Evolutionary conservation across 2,113 vertebrate genomes (phyloP).

Genomic region (Pomatostomus ruficeps): DNA sequence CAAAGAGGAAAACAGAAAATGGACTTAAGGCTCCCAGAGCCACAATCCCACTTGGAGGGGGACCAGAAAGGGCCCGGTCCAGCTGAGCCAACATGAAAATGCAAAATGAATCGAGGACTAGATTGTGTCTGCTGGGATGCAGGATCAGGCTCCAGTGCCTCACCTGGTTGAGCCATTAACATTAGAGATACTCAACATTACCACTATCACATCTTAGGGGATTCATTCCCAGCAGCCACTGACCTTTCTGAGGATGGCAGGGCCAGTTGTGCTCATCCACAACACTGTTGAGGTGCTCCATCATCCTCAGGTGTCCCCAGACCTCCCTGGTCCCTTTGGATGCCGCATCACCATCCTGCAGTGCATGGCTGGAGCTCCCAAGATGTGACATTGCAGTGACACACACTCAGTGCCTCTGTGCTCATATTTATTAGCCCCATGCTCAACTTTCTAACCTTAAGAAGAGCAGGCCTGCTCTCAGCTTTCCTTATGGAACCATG

Average conservation of each 20-base stretch:
- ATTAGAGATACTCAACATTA: neutral
- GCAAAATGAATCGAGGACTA: neutral
- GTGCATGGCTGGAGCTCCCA: fast-evolving
- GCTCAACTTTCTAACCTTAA: neutral
- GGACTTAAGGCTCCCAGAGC: neutral
- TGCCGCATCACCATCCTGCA: neutral
- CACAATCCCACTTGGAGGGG: neutral
- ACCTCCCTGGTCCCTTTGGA: neutral
- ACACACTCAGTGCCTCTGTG: fast-evolving
- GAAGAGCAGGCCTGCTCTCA: neutral
- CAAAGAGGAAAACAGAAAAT: neutral
- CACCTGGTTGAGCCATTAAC: neutral
- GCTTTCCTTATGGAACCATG: neutral
- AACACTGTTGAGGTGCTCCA: fast-evolving
- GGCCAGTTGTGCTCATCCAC: neutral
- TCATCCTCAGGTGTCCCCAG: neutral
- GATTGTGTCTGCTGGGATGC: neutral
- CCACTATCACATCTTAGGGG: neutral
- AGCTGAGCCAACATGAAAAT: neutral
- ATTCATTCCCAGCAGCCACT: neutral
- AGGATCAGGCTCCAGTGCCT: neutral
- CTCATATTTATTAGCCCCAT: fast-evolving
- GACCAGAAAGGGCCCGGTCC: neutral
- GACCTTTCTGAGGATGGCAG: neutral
- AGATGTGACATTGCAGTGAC: neutral